Evolutionary conservation across 2,113 vertebrate species (phyloP), one percentile per base, ranked within the genome.

Genomic region (Pitta sordida): DNA sequence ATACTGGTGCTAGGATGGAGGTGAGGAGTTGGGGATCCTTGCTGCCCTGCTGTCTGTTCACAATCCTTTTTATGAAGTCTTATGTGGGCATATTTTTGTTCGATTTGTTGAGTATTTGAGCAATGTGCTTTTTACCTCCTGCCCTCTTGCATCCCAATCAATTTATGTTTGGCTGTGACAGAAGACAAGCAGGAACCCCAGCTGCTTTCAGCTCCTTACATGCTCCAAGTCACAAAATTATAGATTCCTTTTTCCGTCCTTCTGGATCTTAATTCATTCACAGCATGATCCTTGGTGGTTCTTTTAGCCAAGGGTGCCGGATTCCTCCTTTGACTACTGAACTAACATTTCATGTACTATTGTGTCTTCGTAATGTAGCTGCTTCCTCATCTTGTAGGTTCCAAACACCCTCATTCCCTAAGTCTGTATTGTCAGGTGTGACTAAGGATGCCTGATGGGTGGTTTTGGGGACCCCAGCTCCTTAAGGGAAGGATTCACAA

Each of bases 121-220:
- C 20, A 17, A 3, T 8, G 52, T 58, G 52, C 39, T 48, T 19
- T 68, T 78, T 48, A 22, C 56, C 0, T 0, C 80, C 73, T 56
- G 74, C 53, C 39, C 13, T 79, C 41, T 32, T 41, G 51, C 4
- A 3, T 43, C 63, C 34, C 52, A 32, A 55, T 75, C 83, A 39
- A 14, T 91, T 91, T 55, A 30, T 41, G 51, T 70, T 80, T 78
- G 46, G 4, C 70, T 70, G 2, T 89, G 79, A 74, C 79, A 86
- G 79, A 76, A 78, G 64, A 86, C 77, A 86, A 96, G 51, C 71
- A 70, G 68, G 56, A 94, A 7, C 60, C 70, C 55, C 71, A 70
- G 5, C 86, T 91, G 49, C 48, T 92, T 94, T 86, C 84, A 67
- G 44, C 64, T 91, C 12, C 82, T 48, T 70, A 21, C 27, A 5